Evolutionary conservation across 2,888 invertebrate species (phyloP), one percentile per base, ranked within the genome.

Genomic region (Plebejus argus): DNA sequence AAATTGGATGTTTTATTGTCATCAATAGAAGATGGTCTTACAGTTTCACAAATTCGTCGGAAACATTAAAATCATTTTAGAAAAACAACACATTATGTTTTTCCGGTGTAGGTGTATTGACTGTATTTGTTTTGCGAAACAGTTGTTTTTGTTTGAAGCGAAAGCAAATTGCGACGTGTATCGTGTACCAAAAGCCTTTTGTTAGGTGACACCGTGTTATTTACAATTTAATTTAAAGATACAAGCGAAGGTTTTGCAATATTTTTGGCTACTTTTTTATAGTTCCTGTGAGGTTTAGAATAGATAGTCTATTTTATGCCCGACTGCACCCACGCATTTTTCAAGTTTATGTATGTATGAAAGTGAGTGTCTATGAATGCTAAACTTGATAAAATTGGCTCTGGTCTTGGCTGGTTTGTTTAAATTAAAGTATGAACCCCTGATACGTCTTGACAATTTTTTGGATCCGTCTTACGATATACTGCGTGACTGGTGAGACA

Each of bases 131-230:
- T 49, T 74, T 18, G 28, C 7, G 18, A 74, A 49, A 53, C 49
- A 49, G 72, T 72, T 72, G 23, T 72, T 74, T 72, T 74, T 74
- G 74, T 74, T 74, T 53, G 15, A 15, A 53, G 74, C 49, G 28
- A 49, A 74, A 53, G 28, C 45, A 74, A 74, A 74, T 74, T 53
- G 23, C 74, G 53, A 53, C 49, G 74, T 53, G 23, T 74, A 49
- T 74, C 74, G 74, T 49, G 74, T 74, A 74, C 74, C 74, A 74
- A 49, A 53, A 74, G 74, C 72, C 72, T 74, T 74, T 74, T 74
- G 74, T 49, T 15, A 74, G 18, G 2, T 53, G 53, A 74, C 49
- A 72, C 45, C 45, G 15, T 39, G 18, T 45, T 72, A 71, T 71
- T 72, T 74, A 49, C 45, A 53, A 74, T 53, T 74, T 74, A 72